A percentile compares a stretch with the other conserved stretches of the same genome.
Evolutionary conservation across 2,113 vertebrate genomes (phyloP).

Genomic region (Typhlomys cinereus): DNA sequence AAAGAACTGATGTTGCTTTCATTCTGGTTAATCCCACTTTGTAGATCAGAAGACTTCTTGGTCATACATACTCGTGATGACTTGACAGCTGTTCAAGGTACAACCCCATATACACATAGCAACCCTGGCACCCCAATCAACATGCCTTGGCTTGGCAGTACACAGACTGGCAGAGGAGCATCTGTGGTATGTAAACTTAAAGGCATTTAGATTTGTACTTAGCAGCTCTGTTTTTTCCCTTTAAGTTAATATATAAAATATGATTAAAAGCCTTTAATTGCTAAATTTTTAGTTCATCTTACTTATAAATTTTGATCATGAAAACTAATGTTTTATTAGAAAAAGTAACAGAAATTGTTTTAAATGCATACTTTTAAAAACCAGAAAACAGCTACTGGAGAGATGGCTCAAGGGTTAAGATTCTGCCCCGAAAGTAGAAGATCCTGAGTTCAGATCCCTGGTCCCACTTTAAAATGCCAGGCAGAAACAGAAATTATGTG

Average conservation of each 20-base stretch:
- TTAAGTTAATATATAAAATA: background rate
- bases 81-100: constrained; percentile 91
- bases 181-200: constrained; percentile 90
- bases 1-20: constrained; percentile 34
- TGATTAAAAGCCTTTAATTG: background rate
- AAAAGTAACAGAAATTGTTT: background rate
- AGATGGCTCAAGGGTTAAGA: too few species aligned
- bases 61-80: constrained; percentile 95
- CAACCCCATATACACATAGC: constrained; percentile 96
- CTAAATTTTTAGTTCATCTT: constrained; percentile 47
- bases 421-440: too few species aligned
- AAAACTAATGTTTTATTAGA: constrained; percentile 43
- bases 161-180: constrained; percentile 96
- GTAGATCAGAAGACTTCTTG: constrained; percentile 93
- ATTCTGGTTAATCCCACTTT: constrained; percentile 69
- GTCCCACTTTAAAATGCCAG: too few species aligned
- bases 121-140: constrained; percentile 97
- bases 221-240: background rate
- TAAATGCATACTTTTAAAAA: too few species aligned
- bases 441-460: too few species aligned
- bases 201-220: background rate
- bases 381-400: too few species aligned
- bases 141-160: constrained; percentile 97
- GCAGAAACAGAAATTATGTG: too few species aligned
- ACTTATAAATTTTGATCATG: background rate